These are phyloP conservation scores for Cassiopea xamachana DNA, from an alignment of 30 jellyfish, hydroid and myxozoan species.

Conservation along the genomic window DNA sequence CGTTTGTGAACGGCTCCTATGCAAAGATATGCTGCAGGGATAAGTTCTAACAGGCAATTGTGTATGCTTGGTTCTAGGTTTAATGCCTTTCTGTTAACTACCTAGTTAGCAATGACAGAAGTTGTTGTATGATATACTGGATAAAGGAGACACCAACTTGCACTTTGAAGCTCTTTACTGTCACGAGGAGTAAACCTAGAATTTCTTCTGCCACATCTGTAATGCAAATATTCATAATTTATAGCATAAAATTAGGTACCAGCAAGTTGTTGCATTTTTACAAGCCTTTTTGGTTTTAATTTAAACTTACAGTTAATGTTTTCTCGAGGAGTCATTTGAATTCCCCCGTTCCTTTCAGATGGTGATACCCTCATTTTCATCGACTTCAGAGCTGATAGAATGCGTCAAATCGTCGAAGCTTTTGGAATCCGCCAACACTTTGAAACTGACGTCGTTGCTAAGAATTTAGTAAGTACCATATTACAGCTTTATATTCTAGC, in stretches of 20 bases:
- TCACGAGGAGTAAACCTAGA: slow-evolving; percentile 69
- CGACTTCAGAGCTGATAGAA: slow-evolving; percentile 99
- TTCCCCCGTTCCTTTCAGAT: slow-evolving; percentile 71
- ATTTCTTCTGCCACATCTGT: slow-evolving; percentile 95
- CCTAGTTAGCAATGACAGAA: slow-evolving; percentile 84
- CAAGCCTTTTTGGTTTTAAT: too few relatives aligned
- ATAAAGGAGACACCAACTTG: slow-evolving; percentile 92
- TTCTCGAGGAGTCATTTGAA: too few relatives aligned
- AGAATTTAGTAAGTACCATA: slow-evolving; percentile 81
- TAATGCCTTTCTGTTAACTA: too few relatives aligned
- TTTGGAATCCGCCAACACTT: slow-evolving; percentile 90
- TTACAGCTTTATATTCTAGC: too few relatives aligned
- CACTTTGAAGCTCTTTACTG: slow-evolving; percentile 75
- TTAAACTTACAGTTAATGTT: too few relatives aligned
- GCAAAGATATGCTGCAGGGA: too few relatives aligned
- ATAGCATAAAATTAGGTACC: too few relatives aligned
- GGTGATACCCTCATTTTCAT: slow-evolving; percentile 96
- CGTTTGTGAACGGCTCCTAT: too few relatives aligned
- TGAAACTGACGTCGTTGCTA: slow-evolving; percentile 90
- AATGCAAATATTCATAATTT: too few relatives aligned
- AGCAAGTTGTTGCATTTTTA: too few relatives aligned
- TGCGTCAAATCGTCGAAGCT: slow-evolving; percentile 99
- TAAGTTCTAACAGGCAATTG: too few relatives aligned
- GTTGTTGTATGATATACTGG: slow-evolving; percentile 79
- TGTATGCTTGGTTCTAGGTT: too few relatives aligned